Evolutionary conservation across 2,888 invertebrate genomes (phyloP).

Genomic region (Gonocerus acuteangulatus): DNA sequence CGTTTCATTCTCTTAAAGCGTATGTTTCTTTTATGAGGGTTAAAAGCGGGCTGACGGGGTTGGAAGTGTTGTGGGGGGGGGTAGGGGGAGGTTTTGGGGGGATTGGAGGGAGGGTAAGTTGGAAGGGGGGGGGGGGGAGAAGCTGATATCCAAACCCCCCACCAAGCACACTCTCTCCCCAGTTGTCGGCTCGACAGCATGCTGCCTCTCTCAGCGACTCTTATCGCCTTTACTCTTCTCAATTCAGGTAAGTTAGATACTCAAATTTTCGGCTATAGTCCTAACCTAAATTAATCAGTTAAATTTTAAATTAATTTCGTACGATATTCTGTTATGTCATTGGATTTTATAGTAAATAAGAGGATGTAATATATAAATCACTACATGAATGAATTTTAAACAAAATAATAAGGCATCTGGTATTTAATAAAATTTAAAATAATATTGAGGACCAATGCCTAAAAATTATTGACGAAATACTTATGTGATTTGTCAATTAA

Average conservation of each 20-base stretch:
- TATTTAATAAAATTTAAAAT: too few species aligned
- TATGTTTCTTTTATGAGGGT: slow-evolving; percentile 26
- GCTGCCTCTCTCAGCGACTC: background rate
- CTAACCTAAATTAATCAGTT: too few species aligned
- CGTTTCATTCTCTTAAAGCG: slow-evolving; percentile 23
- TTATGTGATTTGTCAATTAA: too few species aligned
- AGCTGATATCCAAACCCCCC: background rate
- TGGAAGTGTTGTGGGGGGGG: background rate
- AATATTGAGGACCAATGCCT: too few species aligned
- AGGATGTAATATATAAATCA: too few species aligned
- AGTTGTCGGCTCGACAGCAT: background rate
- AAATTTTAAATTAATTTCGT: too few species aligned
- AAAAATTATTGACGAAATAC: too few species aligned
- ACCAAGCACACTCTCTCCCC: background rate
- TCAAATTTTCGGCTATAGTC: too few species aligned
- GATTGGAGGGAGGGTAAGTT: background rate
- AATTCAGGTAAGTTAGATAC: background rate
- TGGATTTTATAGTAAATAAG: too few species aligned
- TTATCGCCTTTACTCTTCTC: background rate
- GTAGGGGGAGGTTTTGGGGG: background rate
- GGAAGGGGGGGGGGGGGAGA: background rate
- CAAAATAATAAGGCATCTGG: too few species aligned
- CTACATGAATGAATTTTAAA: too few species aligned
- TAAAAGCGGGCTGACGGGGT: background rate
- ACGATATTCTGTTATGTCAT: too few species aligned